These are phyloP conservation scores for Drosophila mulleri DNA, from an alignment of 2,888 invertebrate species.

Conservation along the genomic window DNA sequence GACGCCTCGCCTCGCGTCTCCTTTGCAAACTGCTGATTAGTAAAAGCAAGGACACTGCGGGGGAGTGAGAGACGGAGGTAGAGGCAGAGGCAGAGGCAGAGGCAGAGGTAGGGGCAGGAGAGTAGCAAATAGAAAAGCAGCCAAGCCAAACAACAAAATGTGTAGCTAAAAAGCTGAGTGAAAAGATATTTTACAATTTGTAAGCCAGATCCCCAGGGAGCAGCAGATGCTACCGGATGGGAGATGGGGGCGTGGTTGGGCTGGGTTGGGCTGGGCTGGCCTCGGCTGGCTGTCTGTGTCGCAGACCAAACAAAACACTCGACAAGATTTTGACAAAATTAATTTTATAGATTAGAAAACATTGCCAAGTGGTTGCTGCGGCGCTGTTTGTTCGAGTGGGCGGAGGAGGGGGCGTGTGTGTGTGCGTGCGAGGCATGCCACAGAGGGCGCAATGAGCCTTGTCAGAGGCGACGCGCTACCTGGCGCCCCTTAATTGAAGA, in stretches of 20 bases:
- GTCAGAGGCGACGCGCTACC: conserved; percentile 39
- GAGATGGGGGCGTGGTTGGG: background rate
- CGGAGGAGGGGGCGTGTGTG: background rate
- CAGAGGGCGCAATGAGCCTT: conserved; percentile 59
- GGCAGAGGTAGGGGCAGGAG: background rate
- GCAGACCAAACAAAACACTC: conserved; percentile 52
- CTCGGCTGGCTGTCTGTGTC: background rate
- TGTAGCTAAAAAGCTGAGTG: conserved; percentile 49
- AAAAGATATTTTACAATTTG: conserved; percentile 72
- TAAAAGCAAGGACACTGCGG: conserved; percentile 23
- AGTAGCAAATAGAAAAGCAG: conserved; percentile 29
- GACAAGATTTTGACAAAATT: conserved; percentile 72
- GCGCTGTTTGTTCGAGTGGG: background rate
- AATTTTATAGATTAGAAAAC: conserved; percentile 79
- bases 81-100: background rate
- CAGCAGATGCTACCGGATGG: background rate
- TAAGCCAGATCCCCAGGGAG: conserved; percentile 39
- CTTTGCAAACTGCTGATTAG: conserved; percentile 62
- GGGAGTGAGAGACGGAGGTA: too few relatives aligned
- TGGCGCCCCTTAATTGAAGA: conserved; percentile 62
- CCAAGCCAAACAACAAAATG: conserved; percentile 37
- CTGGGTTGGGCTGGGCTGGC: too few relatives aligned
- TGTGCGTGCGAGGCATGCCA: background rate
- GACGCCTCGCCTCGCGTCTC: conserved; percentile 2
- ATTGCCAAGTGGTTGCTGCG: conserved; percentile 29